These are phyloP conservation scores for Callospermophilus lateralis DNA, from an alignment of 2,113 vertebrate genomes.

Conservation along the genomic window DNA sequence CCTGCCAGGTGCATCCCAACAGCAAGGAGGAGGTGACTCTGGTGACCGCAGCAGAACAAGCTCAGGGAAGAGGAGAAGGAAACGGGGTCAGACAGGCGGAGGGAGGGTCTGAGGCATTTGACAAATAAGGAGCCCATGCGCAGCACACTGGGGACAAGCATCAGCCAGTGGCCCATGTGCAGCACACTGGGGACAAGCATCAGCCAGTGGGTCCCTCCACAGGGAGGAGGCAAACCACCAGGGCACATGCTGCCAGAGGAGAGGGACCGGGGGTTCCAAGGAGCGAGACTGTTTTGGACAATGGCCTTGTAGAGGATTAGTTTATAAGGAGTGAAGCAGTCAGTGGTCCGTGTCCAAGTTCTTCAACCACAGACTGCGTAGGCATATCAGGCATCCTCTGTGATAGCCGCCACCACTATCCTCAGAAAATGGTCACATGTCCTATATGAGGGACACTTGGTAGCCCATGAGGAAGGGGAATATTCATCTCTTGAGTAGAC, in stretches of 20 bases:
- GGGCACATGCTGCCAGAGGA: not conserved
- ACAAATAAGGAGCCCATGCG: rapidly evolving
- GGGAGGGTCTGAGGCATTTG: not conserved
- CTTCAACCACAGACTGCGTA: not conserved
- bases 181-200: not conserved
- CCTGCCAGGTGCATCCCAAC: not conserved
- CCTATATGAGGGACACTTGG: not conserved
- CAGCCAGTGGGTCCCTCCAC: not conserved
- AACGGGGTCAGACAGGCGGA: not conserved
- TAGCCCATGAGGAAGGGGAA: not conserved
- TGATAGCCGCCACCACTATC: rapidly evolving
- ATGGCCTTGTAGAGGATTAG: not conserved
- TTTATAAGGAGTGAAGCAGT: not conserved
- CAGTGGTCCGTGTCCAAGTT: not conserved
- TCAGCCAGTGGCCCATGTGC: no score
- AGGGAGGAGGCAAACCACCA: not conserved
- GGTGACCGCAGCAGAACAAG: rapidly evolving
- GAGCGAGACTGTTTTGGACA: rapidly evolving
- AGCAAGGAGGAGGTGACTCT: not conserved
- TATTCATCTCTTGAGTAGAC: not conserved
- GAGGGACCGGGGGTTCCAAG: not conserved
- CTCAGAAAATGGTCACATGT: not conserved
- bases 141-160: not conserved
- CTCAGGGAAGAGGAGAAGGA: not conserved
- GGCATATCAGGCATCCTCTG: not conserved